Percentiles rank a stretch among this genome's conserved stretches.
Evolutionary conservation across 1,140 invertebrate species (phyloP).

Genomic region (Pollicipes pollicipes): DNA sequence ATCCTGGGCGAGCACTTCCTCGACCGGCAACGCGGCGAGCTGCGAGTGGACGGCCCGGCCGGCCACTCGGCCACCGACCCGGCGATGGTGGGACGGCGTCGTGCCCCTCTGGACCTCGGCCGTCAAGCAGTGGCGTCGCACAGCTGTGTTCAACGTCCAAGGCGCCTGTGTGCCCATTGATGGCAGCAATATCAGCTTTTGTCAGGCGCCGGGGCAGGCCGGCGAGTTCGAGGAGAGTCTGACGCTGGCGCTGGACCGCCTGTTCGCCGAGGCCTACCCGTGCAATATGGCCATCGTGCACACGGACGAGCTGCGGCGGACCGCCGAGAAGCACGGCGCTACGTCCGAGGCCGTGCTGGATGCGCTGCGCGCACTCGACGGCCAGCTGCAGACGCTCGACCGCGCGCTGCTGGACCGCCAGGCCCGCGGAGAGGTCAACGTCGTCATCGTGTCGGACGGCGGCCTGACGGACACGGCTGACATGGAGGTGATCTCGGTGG

Average conservation of each 20-base stretch:
- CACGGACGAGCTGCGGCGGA: background rate
- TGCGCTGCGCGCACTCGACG: background rate
- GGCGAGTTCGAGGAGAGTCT: background rate
- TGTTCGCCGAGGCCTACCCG: background rate
- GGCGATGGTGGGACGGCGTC: background rate
- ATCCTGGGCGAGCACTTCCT: background rate
- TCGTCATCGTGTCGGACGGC: background rate
- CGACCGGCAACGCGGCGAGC: background rate
- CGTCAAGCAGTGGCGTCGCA: background rate
- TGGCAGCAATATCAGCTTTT: background rate
- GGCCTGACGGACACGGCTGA: background rate
- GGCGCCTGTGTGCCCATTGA: background rate
- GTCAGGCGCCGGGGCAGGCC: background rate
- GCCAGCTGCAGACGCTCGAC: background rate
- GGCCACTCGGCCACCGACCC: background rate
- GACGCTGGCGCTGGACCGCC: background rate
- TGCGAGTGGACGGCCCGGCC: background rate
- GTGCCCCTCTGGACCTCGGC: background rate
- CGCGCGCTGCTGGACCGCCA: background rate
- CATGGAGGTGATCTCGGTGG: background rate
- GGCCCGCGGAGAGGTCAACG: background rate
- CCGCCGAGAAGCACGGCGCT: background rate
- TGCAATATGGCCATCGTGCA: background rate
- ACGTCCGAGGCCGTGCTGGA: background rate
- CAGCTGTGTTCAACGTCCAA: background rate